A percentile compares a stretch with the other conserved stretches of the same genome.
Conservation (phyloP, 2,797 vertebrate species). For the Enteromius trimaculatus region DNA sequence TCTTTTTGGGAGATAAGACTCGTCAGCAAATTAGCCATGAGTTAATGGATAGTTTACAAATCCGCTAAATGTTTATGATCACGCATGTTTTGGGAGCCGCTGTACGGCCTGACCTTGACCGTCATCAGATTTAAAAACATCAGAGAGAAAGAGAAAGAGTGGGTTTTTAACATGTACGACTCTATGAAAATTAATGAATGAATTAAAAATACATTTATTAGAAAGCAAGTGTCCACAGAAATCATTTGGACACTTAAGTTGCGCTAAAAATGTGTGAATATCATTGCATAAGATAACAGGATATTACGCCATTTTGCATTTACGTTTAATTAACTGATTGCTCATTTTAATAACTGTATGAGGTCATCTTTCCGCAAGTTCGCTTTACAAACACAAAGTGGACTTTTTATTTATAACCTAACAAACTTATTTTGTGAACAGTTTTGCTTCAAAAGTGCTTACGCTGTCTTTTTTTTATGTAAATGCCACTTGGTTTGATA, state of each 20-base stretch:
- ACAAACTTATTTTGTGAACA: neutral
- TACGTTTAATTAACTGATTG: neutral
- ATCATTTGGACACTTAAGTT: neutral
- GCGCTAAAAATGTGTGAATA: neutral
- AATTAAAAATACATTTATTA: neutral
- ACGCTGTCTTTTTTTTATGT: neutral
- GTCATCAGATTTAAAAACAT: neutral
- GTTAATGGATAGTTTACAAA: conserved; percentile 47
- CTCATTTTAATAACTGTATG: neutral
- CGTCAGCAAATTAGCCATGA: conserved; percentile 41
- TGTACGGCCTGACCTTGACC: conserved; percentile 46
- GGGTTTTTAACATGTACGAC: neutral
- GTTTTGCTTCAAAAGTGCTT: neutral
- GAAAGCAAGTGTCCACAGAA: neutral
- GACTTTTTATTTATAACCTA: neutral
- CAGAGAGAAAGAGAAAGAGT: neutral
- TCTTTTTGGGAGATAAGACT: conserved; percentile 37
- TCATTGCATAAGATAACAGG: neutral
- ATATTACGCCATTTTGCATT: neutral
- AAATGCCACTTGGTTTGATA: neutral
- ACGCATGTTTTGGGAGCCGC: conserved; percentile 19
- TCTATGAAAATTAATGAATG: neutral
- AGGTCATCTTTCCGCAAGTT: neutral
- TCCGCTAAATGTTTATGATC: conserved; percentile 43
- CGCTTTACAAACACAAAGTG: neutral